Conservation (phyloP, 2,113 vertebrate genomes). For the Pipra filicauda region DNA sequence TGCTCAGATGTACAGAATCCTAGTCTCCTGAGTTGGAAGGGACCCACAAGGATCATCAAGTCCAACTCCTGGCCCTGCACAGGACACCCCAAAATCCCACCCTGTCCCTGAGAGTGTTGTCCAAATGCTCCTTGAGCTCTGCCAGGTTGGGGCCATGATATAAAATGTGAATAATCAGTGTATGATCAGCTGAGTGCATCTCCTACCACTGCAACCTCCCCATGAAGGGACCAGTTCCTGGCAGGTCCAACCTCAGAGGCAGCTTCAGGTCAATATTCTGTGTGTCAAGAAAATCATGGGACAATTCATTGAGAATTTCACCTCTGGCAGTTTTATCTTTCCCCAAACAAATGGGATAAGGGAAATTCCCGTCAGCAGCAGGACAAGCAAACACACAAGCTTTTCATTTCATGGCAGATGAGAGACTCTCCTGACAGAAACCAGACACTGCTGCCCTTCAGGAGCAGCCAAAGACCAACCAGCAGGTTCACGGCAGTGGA, state of each 20-base stretch:
- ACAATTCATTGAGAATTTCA: neutral
- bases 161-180: neutral
- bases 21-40: neutral
- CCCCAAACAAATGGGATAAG: neutral
- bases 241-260: neutral
- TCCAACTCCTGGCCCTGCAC: neutral
- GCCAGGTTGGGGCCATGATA: neutral
- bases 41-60: neutral
- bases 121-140: neutral
- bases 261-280: neutral
- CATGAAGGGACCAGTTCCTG: neutral
- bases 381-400: neutral
- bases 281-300: rapidly evolving
- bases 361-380: neutral
- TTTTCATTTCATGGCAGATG: rapidly evolving
- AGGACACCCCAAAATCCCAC: neutral
- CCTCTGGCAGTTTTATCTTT: neutral
- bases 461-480: neutral
- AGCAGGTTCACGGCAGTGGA: neutral
- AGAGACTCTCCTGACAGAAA: neutral
- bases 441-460: neutral
- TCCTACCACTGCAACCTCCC: neutral
- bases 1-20: neutral
- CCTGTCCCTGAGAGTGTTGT: neutral
- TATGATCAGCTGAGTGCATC: rapidly evolving